Percentiles rank a stretch among this genome's conserved stretches.
phyloP scores from a whole-genome alignment of 2,888 invertebrate genomes.

The Ametastegia equiseti region DNA sequence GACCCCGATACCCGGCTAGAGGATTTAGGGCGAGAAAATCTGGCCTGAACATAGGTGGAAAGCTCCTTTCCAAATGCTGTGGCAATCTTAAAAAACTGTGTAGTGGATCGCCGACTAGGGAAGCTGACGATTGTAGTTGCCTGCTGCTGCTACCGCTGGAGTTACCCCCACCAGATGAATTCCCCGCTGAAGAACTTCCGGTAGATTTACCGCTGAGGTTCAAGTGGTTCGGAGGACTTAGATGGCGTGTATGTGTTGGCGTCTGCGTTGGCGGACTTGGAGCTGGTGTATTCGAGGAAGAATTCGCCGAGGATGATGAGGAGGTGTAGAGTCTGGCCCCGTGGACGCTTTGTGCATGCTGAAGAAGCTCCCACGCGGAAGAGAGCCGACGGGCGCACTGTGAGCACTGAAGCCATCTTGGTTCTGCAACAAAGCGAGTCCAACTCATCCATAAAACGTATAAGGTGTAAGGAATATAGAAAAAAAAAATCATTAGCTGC shows the following conservation, averaged over 20 bases:
- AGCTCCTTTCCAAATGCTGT: slow-evolving; percentile 71
- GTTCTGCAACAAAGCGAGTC: slow-evolving; percentile 85
- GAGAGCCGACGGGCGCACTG: slow-evolving; percentile 94
- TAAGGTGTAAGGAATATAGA: neutral
- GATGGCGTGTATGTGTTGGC: slow-evolving; percentile 72
- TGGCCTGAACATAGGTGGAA: slow-evolving; percentile 74
- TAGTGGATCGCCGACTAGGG: slow-evolving; percentile 72
- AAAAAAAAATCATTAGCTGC: too few relatives aligned
- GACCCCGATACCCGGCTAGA: slow-evolving; percentile 71
- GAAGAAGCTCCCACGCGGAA: slow-evolving; percentile 97
- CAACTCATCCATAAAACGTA: slow-evolving; percentile 12
- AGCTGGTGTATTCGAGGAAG: slow-evolving; percentile 75
- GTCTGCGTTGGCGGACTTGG: slow-evolving; percentile 75
- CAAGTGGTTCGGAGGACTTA: slow-evolving; percentile 73
- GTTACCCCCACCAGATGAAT: slow-evolving; percentile 74
- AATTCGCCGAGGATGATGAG: slow-evolving; percentile 73
- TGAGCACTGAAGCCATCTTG: slow-evolving; percentile 95
- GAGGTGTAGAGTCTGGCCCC: slow-evolving; percentile 96
- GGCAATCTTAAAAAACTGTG: slow-evolving; percentile 73
- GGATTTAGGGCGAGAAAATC: slow-evolving; percentile 72
- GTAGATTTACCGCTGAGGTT: slow-evolving; percentile 74
- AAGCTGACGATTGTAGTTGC: slow-evolving; percentile 70
- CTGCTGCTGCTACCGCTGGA: slow-evolving; percentile 66
- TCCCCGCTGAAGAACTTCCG: slow-evolving; percentile 74
- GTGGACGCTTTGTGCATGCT: slow-evolving; percentile 96